A percentile compares a stretch with the other conserved stretches of the same genome.
These are phyloP conservation scores for Nipponacmea schrenckii DNA, from an alignment of 2,888 invertebrate species.

Conservation along the genomic window DNA sequence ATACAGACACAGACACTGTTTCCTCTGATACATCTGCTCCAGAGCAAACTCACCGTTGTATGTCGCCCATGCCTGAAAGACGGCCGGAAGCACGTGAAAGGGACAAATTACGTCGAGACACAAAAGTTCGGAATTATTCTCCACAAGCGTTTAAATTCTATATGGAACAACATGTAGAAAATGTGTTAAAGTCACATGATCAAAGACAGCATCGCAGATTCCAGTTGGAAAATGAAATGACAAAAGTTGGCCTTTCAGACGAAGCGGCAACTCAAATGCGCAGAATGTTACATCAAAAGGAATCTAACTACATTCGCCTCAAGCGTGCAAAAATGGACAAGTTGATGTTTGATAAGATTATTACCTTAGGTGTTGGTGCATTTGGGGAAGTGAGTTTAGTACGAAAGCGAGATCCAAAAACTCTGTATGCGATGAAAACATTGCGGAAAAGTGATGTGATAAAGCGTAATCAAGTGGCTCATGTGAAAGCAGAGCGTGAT, in stretches of 20 bases:
- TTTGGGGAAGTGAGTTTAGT: slow-evolving; percentile 93
- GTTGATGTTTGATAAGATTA: slow-evolving; percentile 94
- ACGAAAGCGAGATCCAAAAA: slow-evolving; percentile 82
- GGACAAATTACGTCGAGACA: slow-evolving; percentile 85
- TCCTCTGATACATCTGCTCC: slow-evolving; percentile 40
- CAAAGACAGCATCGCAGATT: slow-evolving; percentile 88
- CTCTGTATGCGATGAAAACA: slow-evolving; percentile 99
- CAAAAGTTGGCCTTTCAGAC: slow-evolving; percentile 77
- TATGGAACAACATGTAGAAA: slow-evolving; percentile 99
- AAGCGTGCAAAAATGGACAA: slow-evolving; percentile 99
- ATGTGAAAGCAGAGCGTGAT: slow-evolving; percentile 99
- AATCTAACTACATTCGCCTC: slow-evolving; percentile 95
- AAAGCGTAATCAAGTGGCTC: slow-evolving; percentile 96
- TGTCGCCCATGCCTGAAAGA: slow-evolving; percentile 91
- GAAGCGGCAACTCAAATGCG: slow-evolving; percentile 76
- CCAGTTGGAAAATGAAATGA: slow-evolving; percentile 97
- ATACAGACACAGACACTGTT: slow-evolving; percentile 47
- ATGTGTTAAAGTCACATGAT: slow-evolving; percentile 93
- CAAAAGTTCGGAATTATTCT: slow-evolving; percentile 86
- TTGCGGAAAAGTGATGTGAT: slow-evolving; percentile 95
- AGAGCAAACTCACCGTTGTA: slow-evolving; percentile 54
- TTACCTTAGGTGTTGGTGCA: slow-evolving; percentile 92
- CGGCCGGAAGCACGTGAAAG: slow-evolving; percentile 84
- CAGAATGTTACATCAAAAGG: slow-evolving; percentile 96
- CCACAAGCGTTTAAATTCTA: slow-evolving; percentile 98